Percentiles rank a stretch among this genome's conserved stretches.
phyloP scores from a whole-genome alignment of 2,797 vertebrate genomes.

The Coendou prehensilis region DNA sequence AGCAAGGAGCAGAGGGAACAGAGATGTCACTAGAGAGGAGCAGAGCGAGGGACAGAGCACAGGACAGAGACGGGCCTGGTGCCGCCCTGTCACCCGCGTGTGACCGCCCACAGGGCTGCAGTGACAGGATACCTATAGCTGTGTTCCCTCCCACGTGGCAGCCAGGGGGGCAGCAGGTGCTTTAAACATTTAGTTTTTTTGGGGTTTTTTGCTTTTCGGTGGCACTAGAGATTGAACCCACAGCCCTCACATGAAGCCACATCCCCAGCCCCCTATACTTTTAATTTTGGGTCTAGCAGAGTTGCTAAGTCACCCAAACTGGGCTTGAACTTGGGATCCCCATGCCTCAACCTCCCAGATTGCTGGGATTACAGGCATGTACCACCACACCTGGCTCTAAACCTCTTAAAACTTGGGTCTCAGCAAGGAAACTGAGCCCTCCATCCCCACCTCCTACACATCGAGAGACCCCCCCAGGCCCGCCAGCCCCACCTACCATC shows the following conservation, averaged over 20 bases:
- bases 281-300: background rate
- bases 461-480: background rate
- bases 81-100: rapidly evolving
- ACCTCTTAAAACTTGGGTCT: background rate
- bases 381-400: background rate
- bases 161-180: background rate
- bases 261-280: background rate
- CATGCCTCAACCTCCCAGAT: background rate
- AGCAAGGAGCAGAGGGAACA: too few relatives aligned
- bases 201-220: background rate
- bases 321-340: background rate
- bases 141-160: background rate
- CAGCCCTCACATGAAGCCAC: background rate
- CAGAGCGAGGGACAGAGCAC: too few relatives aligned
- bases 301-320: background rate
- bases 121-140: background rate
- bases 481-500: constrained; percentile 83
- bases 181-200: background rate
- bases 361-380: background rate
- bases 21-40: background rate
- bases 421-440: background rate
- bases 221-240: background rate
- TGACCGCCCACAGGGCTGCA: background rate
- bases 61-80: background rate
- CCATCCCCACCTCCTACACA: background rate